Base-by-base conservation (phyloP, 92 coral and sea anemone species). In the Palythoa grandiflora region DNA sequence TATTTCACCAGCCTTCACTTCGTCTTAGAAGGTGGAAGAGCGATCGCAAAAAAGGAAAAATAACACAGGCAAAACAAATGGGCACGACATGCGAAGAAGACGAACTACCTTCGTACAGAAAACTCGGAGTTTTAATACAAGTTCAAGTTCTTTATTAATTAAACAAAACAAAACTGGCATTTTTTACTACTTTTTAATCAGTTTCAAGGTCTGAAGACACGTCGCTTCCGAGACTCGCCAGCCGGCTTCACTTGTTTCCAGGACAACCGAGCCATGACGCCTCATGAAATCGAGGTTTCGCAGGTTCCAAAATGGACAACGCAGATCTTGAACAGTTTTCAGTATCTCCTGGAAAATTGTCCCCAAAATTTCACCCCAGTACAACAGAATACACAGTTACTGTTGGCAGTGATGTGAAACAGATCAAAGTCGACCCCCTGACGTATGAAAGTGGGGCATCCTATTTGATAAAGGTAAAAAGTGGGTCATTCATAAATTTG, bases 381-480 rank as follows among this genome's bases (percentile, higher is more conserved):
- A 91, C 95, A 48, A 91, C 95, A 55, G 99, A 97, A 87, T 97
- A 97, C 85, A 83, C 93, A 2, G 92, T 95, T 54, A 96, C 96
- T 47, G 86, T 97, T 65, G 97, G 94, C 9, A 97, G 99, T 73
- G 96, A 93, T 87, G 98, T 95, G 19, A 86, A 90, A 70, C 93
- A 95, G 84, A 91, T 97, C 28, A 97, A 95, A 92, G 90, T 97
- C 37, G 96, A 94, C 83, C 99, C 98, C 28, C 90, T 97, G 71
- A 95, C 99, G 36, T 95, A 96, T 76, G 99, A 97, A 88, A 87
- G 94, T 77, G 98, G 98, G 51, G 99, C 99, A 57, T 92, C 96
- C n/a, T 95, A 97, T 91, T 78, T 88, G 3, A 95, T 97, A 38
- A 92, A 94, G 91, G 98, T 96, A 70, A 38, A 59, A 51, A 53